These are phyloP conservation scores for Pseudoips prasinana DNA, from an alignment of 2,888 invertebrate species.

Conservation along the genomic window DNA sequence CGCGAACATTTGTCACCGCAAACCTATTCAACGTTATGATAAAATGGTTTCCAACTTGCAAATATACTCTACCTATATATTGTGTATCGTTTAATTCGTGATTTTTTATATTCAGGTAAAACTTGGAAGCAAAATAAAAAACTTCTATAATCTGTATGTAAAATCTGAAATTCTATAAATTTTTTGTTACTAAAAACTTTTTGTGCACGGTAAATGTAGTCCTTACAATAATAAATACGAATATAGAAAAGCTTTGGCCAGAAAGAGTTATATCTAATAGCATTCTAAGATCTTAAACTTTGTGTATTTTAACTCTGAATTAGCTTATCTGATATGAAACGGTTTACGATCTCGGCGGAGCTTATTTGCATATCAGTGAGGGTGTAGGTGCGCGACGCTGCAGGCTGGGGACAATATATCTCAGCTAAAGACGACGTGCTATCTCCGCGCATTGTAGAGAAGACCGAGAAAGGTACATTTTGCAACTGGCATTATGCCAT, in stretches of 20 bases:
- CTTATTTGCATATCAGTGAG: constrained; percentile 74
- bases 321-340: constrained; percentile 70
- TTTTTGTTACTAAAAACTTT: too few species aligned
- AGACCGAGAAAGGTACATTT: constrained; percentile 48
- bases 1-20: constrained; percentile 50
- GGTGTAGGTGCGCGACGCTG: constrained; percentile 48
- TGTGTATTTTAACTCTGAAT: constrained; percentile 59
- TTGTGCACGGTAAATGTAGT: too few species aligned
- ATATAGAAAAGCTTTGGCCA: background rate
- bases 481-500: constrained; percentile 55
- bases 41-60: constrained; percentile 36
- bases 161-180: too few species aligned
- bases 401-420: constrained; percentile 67
- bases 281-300: constrained; percentile 33
- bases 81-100: too few species aligned
- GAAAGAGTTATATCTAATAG: background rate
- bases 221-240: constrained; percentile 11
- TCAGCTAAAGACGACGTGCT: constrained; percentile 61
- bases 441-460: constrained; percentile 63
- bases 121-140: too few species aligned
- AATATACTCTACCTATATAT: too few species aligned
- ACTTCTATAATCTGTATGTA: too few species aligned
- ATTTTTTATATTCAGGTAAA: too few species aligned
- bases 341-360: constrained; percentile 70
- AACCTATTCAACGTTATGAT: constrained; percentile 43